Evolutionary conservation across 2,888 invertebrate genomes (phyloP).

Genomic region (Eupithecia dodoneata): DNA sequence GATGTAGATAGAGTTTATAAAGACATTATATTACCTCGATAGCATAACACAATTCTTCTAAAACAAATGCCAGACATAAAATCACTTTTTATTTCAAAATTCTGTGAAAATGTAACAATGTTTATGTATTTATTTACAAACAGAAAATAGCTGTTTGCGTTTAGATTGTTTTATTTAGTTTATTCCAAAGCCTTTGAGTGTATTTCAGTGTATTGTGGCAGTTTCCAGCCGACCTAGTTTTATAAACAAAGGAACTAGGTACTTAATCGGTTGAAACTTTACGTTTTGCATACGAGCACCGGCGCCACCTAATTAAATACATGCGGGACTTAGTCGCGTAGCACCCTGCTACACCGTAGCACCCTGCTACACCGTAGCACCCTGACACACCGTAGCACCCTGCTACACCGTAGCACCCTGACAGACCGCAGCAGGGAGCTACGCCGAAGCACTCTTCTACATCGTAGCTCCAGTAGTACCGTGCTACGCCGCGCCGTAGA

Average conservation of each 20-base stretch:
- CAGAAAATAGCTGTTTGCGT: neutral
- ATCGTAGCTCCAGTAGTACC: too few relatives aligned
- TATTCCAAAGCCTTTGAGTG: slow-evolving; percentile 20
- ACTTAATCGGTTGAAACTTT: slow-evolving; percentile 4
- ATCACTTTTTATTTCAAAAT: neutral
- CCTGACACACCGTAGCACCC: slow-evolving; percentile 5
- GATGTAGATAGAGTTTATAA: neutral
- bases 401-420: too few relatives aligned
- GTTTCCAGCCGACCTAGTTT: slow-evolving; percentile 21
- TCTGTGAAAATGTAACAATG: neutral
- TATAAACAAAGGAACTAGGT: slow-evolving; percentile 19
- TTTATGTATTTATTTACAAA: neutral
- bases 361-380: slow-evolving; percentile 6
- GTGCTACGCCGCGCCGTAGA: slow-evolving; percentile 9
- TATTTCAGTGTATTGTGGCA: slow-evolving; percentile 14
- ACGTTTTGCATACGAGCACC: slow-evolving; percentile 6
- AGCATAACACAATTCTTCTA: neutral
- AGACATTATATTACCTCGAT: neutral
- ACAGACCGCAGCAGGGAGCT: too few relatives aligned
- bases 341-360: slow-evolving; percentile 9
- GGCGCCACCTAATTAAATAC: slow-evolving; percentile 20
- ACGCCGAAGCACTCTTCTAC: too few relatives aligned
- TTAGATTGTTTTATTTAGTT: slow-evolving; percentile 4
- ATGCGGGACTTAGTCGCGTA: slow-evolving; percentile 19
- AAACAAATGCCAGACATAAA: neutral